phyloP scores from a whole-genome alignment of 2,888 invertebrate genomes.

The Lasioglossum pauxillum region DNA sequence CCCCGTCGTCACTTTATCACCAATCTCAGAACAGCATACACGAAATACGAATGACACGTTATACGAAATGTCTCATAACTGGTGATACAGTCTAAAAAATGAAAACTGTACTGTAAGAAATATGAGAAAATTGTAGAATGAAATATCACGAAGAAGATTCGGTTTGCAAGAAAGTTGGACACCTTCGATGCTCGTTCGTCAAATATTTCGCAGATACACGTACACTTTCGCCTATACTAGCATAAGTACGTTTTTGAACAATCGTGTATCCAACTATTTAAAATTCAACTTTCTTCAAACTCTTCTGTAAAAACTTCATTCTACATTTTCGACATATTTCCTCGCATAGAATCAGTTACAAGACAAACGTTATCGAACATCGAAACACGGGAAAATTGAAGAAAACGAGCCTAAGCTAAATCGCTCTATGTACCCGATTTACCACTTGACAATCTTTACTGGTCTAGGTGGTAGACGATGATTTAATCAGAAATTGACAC shows the following conservation, averaged over 20 bases:
- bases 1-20: slow-evolving; percentile 37
- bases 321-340: neutral
- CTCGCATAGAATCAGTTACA: neutral
- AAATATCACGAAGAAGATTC: neutral
- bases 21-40: slow-evolving; percentile 15
- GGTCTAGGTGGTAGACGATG: neutral
- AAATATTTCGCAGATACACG: neutral
- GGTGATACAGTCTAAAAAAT: neutral
- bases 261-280: neutral
- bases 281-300: neutral
- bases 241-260: neutral
- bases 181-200: neutral
- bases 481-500: neutral
- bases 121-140: neutral
- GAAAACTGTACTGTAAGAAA: neutral
- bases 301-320: neutral
- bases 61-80: neutral
- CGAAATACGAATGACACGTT: slow-evolving; percentile 9
- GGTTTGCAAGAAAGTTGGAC: neutral
- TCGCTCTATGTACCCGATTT: slow-evolving; percentile 14
- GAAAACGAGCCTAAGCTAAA: slow-evolving; percentile 31
- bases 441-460: slow-evolving; percentile 2
- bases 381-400: neutral
- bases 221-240: neutral
- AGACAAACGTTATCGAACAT: neutral